Evolutionary conservation across 1,140 invertebrate species (phyloP).

Genomic region (Bathynomus jamesi): DNA sequence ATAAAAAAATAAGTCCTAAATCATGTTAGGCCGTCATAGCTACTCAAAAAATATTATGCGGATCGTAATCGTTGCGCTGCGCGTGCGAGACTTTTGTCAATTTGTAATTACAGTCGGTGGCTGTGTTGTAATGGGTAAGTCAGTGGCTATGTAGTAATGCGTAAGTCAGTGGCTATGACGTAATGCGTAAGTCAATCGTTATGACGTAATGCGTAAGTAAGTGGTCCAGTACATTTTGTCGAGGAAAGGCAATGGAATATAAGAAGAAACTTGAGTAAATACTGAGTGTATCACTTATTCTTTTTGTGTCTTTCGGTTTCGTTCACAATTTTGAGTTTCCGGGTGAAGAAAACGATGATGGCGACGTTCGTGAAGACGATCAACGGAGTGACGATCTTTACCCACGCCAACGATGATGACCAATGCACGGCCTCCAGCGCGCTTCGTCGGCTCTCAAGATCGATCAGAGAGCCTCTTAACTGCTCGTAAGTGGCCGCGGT

Average conservation of each 20-base stretch:
- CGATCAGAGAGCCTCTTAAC: conserved; percentile 43
- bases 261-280: not conserved
- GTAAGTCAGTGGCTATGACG: too few species aligned
- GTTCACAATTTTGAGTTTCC: not conserved
- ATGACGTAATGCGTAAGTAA: not conserved
- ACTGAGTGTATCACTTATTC: not conserved
- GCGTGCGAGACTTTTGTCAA: too few species aligned
- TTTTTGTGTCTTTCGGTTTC: too few species aligned
- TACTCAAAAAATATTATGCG: too few species aligned
- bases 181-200: too few species aligned
- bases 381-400: conserved; percentile 18
- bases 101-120: too few species aligned
- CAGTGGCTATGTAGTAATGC: too few species aligned
- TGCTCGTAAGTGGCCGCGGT: conserved; percentile 45
- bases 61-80: too few species aligned
- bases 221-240: not conserved
- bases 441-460: conserved; percentile 40
- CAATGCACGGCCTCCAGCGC: conserved; percentile 20
- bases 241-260: not conserved
- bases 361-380: conserved; percentile 18
- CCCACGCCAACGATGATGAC: conserved; percentile 20
- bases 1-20: too few species aligned
- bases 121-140: too few species aligned
- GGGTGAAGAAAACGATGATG: conserved; percentile 13
- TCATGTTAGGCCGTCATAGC: too few species aligned